Evolutionary conservation across 2,113 vertebrate species (phyloP), one percentile per base, ranked within the genome.

Genomic region (Psephotus haematonotus): DNA sequence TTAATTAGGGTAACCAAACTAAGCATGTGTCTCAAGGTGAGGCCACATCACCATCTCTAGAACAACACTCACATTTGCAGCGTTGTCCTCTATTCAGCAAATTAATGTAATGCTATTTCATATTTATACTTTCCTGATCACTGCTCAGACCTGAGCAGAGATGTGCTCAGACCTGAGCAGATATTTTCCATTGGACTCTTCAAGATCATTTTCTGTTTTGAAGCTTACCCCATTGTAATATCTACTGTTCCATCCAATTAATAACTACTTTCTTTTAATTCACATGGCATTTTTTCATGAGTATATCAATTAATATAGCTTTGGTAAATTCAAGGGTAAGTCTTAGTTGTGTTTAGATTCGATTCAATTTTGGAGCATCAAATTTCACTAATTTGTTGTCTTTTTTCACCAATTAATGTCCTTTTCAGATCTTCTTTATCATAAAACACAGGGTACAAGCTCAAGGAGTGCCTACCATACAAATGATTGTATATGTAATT

Each of bases 1-100:
- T 92, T 96, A 96, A 93, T 96, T 93, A 93, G 88, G 86, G 83
- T 87, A 95, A 91, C 88, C 62, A 92, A 95, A 91, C 81, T 67
- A 94, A 95, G 75, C 57, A 87, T 25, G 37, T 41, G 37, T 93
- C 86, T 92, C 86, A 92, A 96, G 88, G 93, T 88, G 93, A 97
- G 82, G 83, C 77, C 88, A 75, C 69, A 86, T 93, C 86, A 92
- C 92, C 64, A 84, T 82, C 86, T 90, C 90, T 41, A 94, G 86
- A 97, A 88, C 62, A 89, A 65, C 76, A 68, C 90, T 94, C 90
- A 76, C 89, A 89, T 93, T 95, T 95, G 65, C 88, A 91, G 74
- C 37, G 20, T 79, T 94, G 88, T 95, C 92, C 88, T 96, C 93
- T 93, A 76, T 96, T 95, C 86, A 94, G 69, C 84, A 93, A 93